These are phyloP conservation scores for Cataglyphis livida DNA, from an alignment of 2,888 invertebrate species.

Conservation along the genomic window DNA sequence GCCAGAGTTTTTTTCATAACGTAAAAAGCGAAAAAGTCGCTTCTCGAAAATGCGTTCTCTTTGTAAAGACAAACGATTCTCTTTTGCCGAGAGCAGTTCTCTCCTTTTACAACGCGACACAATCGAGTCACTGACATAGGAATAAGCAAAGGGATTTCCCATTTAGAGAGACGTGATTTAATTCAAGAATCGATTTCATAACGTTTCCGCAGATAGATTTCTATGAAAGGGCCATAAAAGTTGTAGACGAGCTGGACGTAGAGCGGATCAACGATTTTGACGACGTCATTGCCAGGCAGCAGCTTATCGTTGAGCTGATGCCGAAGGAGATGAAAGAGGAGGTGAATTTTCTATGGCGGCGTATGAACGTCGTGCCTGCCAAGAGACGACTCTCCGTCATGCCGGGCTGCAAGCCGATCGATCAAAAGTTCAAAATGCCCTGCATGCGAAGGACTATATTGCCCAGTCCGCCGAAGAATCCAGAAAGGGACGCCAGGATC, in stretches of 20 bases:
- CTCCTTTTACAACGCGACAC: background rate
- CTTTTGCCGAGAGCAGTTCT: constrained; percentile 4
- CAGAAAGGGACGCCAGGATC: constrained; percentile 67
- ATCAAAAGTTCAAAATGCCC: constrained; percentile 71
- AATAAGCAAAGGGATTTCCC: background rate
- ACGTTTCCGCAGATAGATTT: constrained; percentile 73
- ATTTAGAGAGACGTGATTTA: constrained; percentile 7
- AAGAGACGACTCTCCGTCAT: constrained; percentile 86
- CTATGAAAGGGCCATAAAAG: constrained; percentile 79
- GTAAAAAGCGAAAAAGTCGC: background rate
- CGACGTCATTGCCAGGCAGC: constrained; percentile 84
- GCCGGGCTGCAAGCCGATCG: constrained; percentile 85
- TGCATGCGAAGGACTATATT: constrained; percentile 74
- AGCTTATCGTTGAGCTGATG: constrained; percentile 85
- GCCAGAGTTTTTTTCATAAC: background rate
- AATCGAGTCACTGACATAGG: constrained; percentile 12
- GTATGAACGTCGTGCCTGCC: constrained; percentile 86
- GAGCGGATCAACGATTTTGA: constrained; percentile 82
- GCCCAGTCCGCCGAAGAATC: constrained; percentile 68
- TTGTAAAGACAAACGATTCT: constrained; percentile 2
- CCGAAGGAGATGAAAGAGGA: constrained; percentile 84
- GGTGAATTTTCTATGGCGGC: constrained; percentile 85
- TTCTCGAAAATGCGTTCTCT: background rate
- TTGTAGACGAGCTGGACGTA: constrained; percentile 84
- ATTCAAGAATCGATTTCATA: constrained; percentile 8